Conservation (phyloP, 2,797 vertebrate genomes). For the Cygnus olor region DNA sequence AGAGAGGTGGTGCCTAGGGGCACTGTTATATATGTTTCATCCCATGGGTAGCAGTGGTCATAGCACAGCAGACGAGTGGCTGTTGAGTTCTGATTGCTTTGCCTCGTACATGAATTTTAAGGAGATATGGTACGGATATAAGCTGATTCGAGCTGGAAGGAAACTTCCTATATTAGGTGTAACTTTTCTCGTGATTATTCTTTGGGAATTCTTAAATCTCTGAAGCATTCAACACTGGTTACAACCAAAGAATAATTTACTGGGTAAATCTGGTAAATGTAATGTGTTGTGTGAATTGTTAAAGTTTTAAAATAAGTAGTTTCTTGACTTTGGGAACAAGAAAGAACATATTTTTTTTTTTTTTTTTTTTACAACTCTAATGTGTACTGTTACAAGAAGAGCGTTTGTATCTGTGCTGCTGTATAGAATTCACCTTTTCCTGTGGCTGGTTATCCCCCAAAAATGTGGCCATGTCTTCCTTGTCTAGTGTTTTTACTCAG, state of each 20-base stretch:
- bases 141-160: background rate
- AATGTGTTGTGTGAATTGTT: background rate
- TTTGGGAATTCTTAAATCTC: background rate
- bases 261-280: background rate
- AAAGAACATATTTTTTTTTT: no score
- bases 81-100: background rate
- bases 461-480: background rate
- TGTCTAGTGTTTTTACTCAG: background rate
- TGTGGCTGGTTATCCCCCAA: background rate
- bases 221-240: background rate
- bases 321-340: background rate
- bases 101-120: background rate
- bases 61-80: background rate
- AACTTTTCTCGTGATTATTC: background rate
- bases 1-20: background rate
- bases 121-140: background rate
- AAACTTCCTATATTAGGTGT: background rate
- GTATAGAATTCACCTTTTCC: background rate
- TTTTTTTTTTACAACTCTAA: background rate
- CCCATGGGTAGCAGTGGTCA: background rate
- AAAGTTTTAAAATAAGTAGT: background rate
- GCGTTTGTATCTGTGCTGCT: background rate
- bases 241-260: background rate
- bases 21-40: accelerated
- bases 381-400: background rate